phyloP scores from a whole-genome alignment of 1,140 invertebrate species.

The Centruroides vittatus region DNA sequence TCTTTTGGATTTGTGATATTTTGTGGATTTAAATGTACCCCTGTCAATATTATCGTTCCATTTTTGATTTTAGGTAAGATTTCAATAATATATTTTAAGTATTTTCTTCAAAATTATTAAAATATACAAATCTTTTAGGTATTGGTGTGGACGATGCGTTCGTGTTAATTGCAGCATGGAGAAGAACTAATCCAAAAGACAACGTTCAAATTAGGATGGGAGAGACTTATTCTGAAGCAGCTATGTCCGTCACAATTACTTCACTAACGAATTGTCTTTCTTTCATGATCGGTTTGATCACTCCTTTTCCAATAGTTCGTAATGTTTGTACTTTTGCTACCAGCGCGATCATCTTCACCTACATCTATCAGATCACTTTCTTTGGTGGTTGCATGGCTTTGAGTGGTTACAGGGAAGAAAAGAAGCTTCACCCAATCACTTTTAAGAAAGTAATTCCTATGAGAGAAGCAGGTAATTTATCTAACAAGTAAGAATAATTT shows the following conservation, averaged over 20 bases:
- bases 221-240: conserved; percentile 77
- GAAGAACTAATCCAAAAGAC: conserved; percentile 60
- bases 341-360: conserved; percentile 78
- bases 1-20: conserved; percentile 84
- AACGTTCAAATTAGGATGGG: conserved; percentile 72
- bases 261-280: conserved; percentile 91
- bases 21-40: conserved; percentile 77
- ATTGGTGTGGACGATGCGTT: conserved; percentile 95
- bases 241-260: conserved; percentile 94
- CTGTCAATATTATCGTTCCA: conserved; percentile 84
- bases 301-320: conserved; percentile 81
- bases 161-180: conserved; percentile 86
- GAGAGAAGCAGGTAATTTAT: no score
- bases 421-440: conserved; percentile 53
- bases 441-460: no score
- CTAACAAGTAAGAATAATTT: no score
- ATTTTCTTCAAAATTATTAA: no score
- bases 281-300: conserved; percentile 90
- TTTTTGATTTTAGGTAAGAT: conserved; percentile 85
- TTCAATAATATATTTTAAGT: no score
- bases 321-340: conserved; percentile 95
- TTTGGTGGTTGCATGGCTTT: conserved; percentile 81
- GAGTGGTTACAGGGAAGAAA: conserved; percentile 68
- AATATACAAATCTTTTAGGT: conserved; percentile 38
- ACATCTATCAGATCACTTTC: conserved; percentile 87